Percentiles rank a stretch among this genome's conserved stretches.
Conservation (phyloP, 2,797 vertebrate species). For the Xerus rutilus region DNA sequence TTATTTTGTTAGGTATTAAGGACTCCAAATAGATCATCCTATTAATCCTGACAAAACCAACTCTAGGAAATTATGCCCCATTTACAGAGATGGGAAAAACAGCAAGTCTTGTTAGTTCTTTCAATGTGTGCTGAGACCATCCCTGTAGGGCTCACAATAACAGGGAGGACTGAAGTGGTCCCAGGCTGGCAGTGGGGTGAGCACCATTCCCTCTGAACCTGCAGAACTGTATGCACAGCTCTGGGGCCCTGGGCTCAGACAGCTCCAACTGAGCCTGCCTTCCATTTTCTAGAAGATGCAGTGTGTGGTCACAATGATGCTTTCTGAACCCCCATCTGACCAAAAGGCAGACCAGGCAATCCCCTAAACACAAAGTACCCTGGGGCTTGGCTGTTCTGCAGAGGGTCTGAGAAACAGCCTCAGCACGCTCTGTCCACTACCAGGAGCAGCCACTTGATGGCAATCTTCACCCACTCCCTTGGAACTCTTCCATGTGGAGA, state of each 20-base stretch:
- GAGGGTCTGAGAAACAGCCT: background rate
- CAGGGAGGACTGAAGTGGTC: background rate
- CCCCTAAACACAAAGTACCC: background rate
- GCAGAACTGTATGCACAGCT: background rate
- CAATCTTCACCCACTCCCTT: conserved; percentile 81
- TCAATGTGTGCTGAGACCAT: background rate
- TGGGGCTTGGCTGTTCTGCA: background rate
- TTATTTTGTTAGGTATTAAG: conserved; percentile 7
- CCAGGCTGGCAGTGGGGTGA: background rate
- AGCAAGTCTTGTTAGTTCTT: background rate
- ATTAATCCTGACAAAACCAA: background rate
- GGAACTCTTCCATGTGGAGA: conserved; percentile 72
- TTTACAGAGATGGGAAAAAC: background rate
- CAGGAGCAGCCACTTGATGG: conserved; percentile 82
- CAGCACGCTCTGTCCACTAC: conserved; percentile 67
- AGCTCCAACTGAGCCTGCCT: background rate
- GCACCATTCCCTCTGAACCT: background rate
- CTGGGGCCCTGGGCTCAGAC: background rate
- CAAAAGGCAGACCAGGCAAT: background rate
- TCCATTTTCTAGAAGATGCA: too few species aligned
- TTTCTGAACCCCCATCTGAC: background rate
- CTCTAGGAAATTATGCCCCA: background rate
- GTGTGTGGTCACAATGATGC: background rate
- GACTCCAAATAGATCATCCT: conserved; percentile 47
- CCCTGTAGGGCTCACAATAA: background rate